Evolutionary conservation across 1,140 invertebrate species (phyloP), one percentile per base, ranked within the genome.

Genomic region (Brachionus calyciflorus): DNA sequence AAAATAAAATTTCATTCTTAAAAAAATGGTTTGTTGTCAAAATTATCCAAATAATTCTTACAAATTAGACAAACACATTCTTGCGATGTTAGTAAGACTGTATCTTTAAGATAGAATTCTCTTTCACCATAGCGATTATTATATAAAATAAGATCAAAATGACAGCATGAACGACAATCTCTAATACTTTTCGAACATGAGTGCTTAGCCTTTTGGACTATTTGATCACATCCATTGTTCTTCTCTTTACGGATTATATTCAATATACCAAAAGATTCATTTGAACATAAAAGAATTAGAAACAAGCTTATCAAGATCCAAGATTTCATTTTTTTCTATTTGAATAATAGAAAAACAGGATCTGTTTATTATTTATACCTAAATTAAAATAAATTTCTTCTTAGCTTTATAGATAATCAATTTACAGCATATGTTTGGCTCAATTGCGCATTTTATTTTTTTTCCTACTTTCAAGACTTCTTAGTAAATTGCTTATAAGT

Each of bases 21-120:
- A 60, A 60, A 60, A 60, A 37, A 60, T 17, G 55, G 30, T 33
- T 60, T 60, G 19, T 60, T 60, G 19, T 14, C 30, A 60, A 60
- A 60, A 33, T 60, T 30, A 33, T 60, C 28, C 37, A 60, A 60
- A 19, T 60, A 33, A 33, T 37, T 60, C 55, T 60, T 60, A 30
- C 55, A 60, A 40, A 60, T 60, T 28, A 33, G 55, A 37, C 55
- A 60, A 14, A 60, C 55, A 33, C 55, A 60, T 33, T 60, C 55
- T 5, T 33, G 12, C 7, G 55, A 60, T 28, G 55, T 30, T 60
- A 33, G 9, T 33, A 60, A 14, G 6, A 60, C 4, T 10, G 55
- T 33, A 37, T 60, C 55, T 60, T 60, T 60, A 5, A 60, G 10
- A n/a, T 37, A 60, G 37, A n/a, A 60, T 37, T 60, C 55, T 37